Evolutionary conservation across 2,888 invertebrate species (phyloP).

Genomic region (Watsonalla binaria): DNA sequence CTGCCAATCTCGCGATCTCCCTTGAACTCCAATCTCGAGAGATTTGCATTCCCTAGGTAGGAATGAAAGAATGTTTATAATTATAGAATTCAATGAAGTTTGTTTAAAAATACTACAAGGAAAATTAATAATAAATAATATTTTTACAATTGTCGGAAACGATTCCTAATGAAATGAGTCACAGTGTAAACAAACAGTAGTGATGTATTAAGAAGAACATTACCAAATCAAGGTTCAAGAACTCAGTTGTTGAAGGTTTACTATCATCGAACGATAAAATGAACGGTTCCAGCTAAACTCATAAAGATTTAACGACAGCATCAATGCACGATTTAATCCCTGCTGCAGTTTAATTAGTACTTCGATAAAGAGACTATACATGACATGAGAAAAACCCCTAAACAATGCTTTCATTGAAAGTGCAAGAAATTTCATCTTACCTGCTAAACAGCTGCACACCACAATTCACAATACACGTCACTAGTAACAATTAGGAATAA

Average conservation of each 20-base stretch:
- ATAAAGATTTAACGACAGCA: conserved; percentile 52
- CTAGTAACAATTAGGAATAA: conserved; percentile 33
- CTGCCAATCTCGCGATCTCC: too few species aligned
- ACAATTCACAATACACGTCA: conserved; percentile 41
- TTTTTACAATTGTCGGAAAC: not conserved
- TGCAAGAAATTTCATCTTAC: conserved; percentile 59
- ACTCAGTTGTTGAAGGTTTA: conserved; percentile 20
- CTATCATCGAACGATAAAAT: conserved; percentile 44
- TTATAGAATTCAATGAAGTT: too few species aligned
- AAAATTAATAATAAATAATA: not conserved
- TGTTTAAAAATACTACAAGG: not conserved
- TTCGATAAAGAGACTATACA: conserved; percentile 43
- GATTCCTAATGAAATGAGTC: not conserved
- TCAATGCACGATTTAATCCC: conserved; percentile 46
- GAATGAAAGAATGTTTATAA: too few species aligned
- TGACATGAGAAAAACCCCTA: conserved; percentile 47
- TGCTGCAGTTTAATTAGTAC: conserved; percentile 60
- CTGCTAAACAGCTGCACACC: conserved; percentile 61
- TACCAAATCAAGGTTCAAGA: conserved; percentile 38
- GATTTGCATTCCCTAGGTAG: too few species aligned
- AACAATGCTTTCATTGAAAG: conserved; percentile 69
- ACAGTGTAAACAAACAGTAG: conserved; percentile 11
- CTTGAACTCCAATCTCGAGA: too few species aligned
- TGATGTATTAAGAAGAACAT: conserved; percentile 26
- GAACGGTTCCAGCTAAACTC: conserved; percentile 54